Evolutionary conservation across 2,113 vertebrate genomes (phyloP).

Genomic region (Hypanus sabinus): DNA sequence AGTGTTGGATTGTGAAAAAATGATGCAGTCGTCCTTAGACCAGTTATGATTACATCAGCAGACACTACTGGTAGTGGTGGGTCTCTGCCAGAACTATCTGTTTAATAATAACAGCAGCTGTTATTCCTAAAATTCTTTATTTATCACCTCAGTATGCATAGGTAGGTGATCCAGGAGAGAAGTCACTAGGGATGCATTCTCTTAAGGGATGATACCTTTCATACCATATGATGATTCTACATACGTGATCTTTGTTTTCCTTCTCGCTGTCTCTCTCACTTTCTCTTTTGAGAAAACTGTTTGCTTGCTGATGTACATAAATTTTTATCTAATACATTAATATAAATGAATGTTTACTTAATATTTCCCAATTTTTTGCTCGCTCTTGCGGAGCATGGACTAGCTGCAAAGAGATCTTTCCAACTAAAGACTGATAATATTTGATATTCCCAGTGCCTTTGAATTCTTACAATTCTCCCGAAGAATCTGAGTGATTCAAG

Average conservation of each 20-base stretch:
- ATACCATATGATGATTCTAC: not conserved
- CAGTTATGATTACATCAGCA: conserved; percentile 34
- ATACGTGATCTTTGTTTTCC: not conserved
- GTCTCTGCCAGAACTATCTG: conserved; percentile 21
- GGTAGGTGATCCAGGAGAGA: conserved; percentile 18
- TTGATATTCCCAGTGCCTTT: not conserved
- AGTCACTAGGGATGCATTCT: not conserved
- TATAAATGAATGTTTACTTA: not conserved
- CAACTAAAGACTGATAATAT: not conserved
- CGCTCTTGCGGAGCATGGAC: not conserved
- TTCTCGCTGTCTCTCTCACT: not conserved
- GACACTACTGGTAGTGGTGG: not conserved
- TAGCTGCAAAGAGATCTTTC: not conserved
- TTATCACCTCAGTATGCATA: conserved; percentile 16
- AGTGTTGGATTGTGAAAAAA: conserved; percentile 12
- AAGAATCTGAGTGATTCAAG: not conserved
- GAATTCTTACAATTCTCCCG: not conserved
- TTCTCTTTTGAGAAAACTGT: too few relatives aligned
- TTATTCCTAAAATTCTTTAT: conserved; percentile 34
- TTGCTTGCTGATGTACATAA: not conserved
- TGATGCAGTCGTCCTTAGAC: not conserved
- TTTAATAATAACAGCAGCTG: conserved; percentile 27
- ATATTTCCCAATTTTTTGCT: not conserved
- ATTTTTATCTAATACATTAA: not conserved
- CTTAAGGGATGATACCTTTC: conserved; percentile 2